These are phyloP conservation scores for Drosophila seclusa DNA, from an alignment of 2,888 invertebrate genomes.

Conservation along the genomic window DNA sequence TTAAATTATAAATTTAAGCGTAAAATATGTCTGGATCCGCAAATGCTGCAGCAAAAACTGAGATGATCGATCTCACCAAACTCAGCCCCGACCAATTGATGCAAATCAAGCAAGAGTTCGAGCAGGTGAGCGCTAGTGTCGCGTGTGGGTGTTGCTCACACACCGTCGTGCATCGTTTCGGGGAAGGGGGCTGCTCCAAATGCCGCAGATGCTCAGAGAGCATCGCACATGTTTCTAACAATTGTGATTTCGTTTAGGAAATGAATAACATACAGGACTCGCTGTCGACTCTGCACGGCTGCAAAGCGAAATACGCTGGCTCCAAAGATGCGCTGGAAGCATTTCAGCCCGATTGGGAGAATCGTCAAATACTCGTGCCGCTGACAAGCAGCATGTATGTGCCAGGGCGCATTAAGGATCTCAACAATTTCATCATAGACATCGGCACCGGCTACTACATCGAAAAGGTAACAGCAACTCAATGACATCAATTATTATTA, in stretches of 20 bases:
- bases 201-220: constrained; percentile 16
- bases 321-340: constrained; percentile 94
- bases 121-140: constrained; percentile 87
- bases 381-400: constrained; percentile 99
- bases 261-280: constrained; percentile 95
- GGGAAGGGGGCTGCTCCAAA: constrained; percentile 5
- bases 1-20: constrained; percentile 62
- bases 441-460: constrained; percentile 99
- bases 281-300: constrained; percentile 93
- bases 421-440: constrained; percentile 95
- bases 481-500: background rate
- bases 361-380: constrained; percentile 95
- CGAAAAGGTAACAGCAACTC: constrained; percentile 89
- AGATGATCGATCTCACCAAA: constrained; percentile 92
- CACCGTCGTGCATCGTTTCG: constrained; percentile 4
- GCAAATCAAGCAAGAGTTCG: constrained; percentile 93
- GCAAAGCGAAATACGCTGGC: constrained; percentile 95
- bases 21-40: constrained; percentile 60
- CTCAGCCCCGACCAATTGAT: constrained; percentile 92
- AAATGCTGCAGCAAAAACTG: constrained; percentile 86
- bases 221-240: constrained; percentile 53
- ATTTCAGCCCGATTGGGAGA: constrained; percentile 90
- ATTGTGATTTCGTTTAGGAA: constrained; percentile 87
- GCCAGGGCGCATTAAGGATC: constrained; percentile 93
- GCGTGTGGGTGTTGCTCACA: constrained; percentile 44